These are phyloP conservation scores for Dipodomys ordii DNA, from an alignment of 2,113 vertebrate genomes.

Conservation along the genomic window DNA sequence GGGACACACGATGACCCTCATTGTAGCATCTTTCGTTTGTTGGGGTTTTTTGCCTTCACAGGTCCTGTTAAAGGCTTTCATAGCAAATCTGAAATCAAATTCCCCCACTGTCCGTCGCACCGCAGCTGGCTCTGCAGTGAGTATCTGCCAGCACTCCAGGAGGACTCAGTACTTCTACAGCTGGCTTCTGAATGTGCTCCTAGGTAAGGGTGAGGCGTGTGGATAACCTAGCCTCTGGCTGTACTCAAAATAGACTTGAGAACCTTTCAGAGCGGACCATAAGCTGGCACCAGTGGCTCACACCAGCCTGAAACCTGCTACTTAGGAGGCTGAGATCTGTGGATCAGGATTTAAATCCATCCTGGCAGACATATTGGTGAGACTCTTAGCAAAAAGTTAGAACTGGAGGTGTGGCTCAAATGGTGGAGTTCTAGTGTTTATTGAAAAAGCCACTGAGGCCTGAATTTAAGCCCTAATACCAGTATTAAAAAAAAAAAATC, in stretches of 20 bases:
- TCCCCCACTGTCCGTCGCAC: constrained; percentile 96
- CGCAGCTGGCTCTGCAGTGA: constrained; percentile 93
- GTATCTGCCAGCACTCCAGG: constrained; percentile 95
- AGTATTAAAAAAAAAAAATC: too few relatives aligned
- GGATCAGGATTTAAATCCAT: too few relatives aligned
- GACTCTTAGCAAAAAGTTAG: too few relatives aligned
- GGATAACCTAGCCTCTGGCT: accelerated
- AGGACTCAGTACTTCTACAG: constrained; percentile 96
- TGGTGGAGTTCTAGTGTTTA: too few relatives aligned
- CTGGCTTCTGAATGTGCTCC: constrained; percentile 96
- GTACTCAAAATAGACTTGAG: not conserved
- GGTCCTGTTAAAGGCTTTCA: constrained; percentile 96
- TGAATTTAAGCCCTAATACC: too few relatives aligned
- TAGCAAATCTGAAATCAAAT: constrained; percentile 95
- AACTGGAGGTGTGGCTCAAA: too few relatives aligned
- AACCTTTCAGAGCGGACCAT: not conserved
- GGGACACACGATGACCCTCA: not conserved
- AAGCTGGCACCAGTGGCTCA: not conserved
- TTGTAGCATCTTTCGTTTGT: not conserved
- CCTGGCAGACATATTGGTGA: too few relatives aligned
- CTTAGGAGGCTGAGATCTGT: too few relatives aligned
- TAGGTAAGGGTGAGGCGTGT: constrained; percentile 86
- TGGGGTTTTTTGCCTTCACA: constrained; percentile 72
- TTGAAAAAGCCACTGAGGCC: too few relatives aligned
- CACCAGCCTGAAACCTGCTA: too few relatives aligned